Evolutionary conservation across 2,888 invertebrate species (phyloP).

Genomic region (Ormyrus pomaceus): DNA sequence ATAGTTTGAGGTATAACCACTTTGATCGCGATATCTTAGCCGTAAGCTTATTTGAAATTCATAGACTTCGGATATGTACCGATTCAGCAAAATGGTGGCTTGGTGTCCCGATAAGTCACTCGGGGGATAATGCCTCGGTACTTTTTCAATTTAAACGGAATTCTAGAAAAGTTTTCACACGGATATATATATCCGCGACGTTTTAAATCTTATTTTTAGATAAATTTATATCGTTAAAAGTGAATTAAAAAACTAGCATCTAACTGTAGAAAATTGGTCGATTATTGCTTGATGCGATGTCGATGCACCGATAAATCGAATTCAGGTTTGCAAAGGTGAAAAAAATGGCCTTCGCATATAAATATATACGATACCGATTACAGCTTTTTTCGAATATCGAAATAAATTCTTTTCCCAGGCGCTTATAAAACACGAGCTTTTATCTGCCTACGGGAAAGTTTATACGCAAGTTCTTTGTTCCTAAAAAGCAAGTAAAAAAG

Average conservation of each 20-base stretch:
- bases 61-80: constrained; percentile 43
- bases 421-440: constrained; percentile 1
- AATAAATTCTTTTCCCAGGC: not conserved
- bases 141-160: constrained; percentile 5
- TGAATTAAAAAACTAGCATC: not conserved
- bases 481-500: constrained; percentile 39
- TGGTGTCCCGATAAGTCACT: constrained; percentile 20
- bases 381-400: not conserved
- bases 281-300: too few species aligned
- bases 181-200: too few species aligned
- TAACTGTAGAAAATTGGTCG: too few species aligned
- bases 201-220: constrained; percentile 1
- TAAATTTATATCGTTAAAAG: not conserved
- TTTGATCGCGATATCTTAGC: constrained; percentile 38
- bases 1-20: constrained; percentile 49
- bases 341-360: not conserved
- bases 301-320: too few species aligned
- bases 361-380: not conserved
- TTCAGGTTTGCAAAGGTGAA: too few species aligned
- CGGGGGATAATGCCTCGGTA: constrained; percentile 3
- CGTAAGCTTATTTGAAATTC: constrained; percentile 51
- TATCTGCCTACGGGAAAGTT: not conserved
- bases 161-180: not conserved
- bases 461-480: constrained; percentile 18
- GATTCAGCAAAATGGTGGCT: constrained; percentile 31